Conservation (phyloP, 2,888 invertebrate genomes). For the Eupithecia insigniata region DNA sequence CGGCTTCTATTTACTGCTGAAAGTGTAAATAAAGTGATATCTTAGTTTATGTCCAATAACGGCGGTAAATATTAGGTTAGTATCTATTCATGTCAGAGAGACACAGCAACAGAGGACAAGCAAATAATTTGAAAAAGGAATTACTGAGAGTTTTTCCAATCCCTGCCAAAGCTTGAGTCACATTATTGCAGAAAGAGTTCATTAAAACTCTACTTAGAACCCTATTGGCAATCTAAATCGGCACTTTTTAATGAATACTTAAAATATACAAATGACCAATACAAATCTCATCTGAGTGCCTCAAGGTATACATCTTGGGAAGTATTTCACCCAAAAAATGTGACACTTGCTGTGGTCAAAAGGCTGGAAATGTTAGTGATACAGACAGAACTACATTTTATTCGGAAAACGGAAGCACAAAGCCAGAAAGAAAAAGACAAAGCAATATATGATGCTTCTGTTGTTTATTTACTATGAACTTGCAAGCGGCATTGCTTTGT, state of each 20-base stretch:
- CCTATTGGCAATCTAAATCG: slow-evolving; percentile 32
- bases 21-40: too few species aligned
- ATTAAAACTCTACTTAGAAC: slow-evolving; percentile 32
- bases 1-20: too few species aligned
- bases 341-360: slow-evolving; percentile 31
- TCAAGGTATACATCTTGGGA: background rate
- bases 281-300: slow-evolving; percentile 16
- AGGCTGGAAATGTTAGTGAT: slow-evolving; percentile 32
- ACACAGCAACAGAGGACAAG: slow-evolving; percentile 21
- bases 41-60: too few species aligned
- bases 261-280: slow-evolving; percentile 16
- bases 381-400: slow-evolving; percentile 26
- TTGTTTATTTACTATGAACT: slow-evolving; percentile 27
- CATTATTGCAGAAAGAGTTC: slow-evolving; percentile 30
- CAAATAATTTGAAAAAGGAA: slow-evolving; percentile 18
- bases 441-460: slow-evolving; percentile 20
- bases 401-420: slow-evolving; percentile 24
- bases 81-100: slow-evolving; percentile 9
- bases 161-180: slow-evolving; percentile 31
- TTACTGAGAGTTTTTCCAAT: slow-evolving; percentile 22
- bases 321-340: slow-evolving; percentile 28
- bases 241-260: slow-evolving; percentile 24
- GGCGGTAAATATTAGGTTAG: background rate
- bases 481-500: slow-evolving; percentile 34
- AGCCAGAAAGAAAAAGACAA: slow-evolving; percentile 23